Base-by-base conservation (phyloP, 2,797 vertebrate genomes). In the Enteromius paludinosus region DNA sequence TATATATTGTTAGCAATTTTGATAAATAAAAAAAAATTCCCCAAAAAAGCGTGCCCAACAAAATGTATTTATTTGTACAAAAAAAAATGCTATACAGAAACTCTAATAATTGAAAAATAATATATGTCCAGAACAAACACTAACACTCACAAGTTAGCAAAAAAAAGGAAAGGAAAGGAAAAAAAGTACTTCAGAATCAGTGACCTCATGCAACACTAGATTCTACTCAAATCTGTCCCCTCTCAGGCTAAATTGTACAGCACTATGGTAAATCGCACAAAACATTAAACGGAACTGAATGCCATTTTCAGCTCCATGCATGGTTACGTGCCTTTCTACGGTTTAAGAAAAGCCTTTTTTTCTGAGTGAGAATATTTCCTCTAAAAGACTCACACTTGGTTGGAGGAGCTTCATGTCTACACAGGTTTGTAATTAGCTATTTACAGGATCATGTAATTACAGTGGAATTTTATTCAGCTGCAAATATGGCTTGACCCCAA, bases 241-340 rank as follows among this genome's bases (percentile, higher is more conserved):
- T 68, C 65, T 41, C 20, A 43, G 12, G 38, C n/a, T 43, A 70
- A 70, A 70, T 28, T 45, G 23, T 70, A 28, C 68, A 45, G 41
- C 14, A 47, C 7, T 70, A 3, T 28, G 14, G 68, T 47, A 47
- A 17, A 45, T 70, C 23, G 5, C 14, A 88, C 87, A 83, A 88
- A 89, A 89, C 92, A 90, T 93, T 92, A 89, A 92, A 91, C 92
- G 92, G 87, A 90, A 91, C 91, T 88, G 88, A 88, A 87, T 92
- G 91, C 92, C 90, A 89, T 93, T 93, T 92, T 93, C 91, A 90
- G 90, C 92, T 93, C 94, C 91, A 93, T 86, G 92, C 90, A 90
- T 93, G 91, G 90, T 92, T 94, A 92, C 82, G 89, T 87, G 87
- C 89, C 11, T 78, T 70, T 83, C 64, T 91, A 87, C 76, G 83